Conservation (phyloP, 2,888 invertebrate species). For the Blera fallax region DNA sequence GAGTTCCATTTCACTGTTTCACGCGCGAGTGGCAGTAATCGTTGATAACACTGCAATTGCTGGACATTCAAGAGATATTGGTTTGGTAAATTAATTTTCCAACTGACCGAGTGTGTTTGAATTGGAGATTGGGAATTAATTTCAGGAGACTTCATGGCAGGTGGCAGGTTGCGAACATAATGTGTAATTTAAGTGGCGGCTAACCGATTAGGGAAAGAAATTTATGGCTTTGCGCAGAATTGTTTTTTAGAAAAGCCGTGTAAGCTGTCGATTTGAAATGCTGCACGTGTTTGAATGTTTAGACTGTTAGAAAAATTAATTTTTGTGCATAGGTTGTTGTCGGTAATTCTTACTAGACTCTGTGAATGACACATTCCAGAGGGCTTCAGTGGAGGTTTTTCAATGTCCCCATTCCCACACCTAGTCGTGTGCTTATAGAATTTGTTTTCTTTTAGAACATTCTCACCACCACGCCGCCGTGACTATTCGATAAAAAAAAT, state of each 20-base stretch:
- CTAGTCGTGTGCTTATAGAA: neutral
- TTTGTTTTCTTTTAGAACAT: neutral
- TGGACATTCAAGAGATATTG: constrained; percentile 34
- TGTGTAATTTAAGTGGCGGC: constrained; percentile 61
- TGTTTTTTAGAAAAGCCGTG: constrained; percentile 43
- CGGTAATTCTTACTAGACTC: neutral
- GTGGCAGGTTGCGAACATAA: constrained; percentile 55
- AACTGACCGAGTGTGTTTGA: neutral
- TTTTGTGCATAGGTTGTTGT: neutral
- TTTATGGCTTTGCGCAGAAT: constrained; percentile 37
- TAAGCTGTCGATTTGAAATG: constrained; percentile 47
- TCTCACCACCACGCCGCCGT: neutral
- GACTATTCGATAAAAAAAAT: constrained; percentile 27
- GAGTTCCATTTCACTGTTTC: constrained; percentile 60
- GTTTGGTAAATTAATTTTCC: constrained; percentile 47
- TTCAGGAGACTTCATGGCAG: constrained; percentile 53
- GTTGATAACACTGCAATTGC: constrained; percentile 52
- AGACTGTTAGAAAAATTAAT: constrained; percentile 13
- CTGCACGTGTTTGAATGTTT: constrained; percentile 14
- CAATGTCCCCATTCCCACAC: constrained; percentile 19
- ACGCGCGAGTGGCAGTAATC: constrained; percentile 50
- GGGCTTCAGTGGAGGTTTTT: neutral
- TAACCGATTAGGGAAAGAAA: constrained; percentile 49
- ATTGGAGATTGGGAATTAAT: constrained; percentile 57
- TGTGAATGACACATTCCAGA: neutral